phyloP scores from a whole-genome alignment of 2,113 vertebrate species.

The Oriolus oriolus region DNA sequence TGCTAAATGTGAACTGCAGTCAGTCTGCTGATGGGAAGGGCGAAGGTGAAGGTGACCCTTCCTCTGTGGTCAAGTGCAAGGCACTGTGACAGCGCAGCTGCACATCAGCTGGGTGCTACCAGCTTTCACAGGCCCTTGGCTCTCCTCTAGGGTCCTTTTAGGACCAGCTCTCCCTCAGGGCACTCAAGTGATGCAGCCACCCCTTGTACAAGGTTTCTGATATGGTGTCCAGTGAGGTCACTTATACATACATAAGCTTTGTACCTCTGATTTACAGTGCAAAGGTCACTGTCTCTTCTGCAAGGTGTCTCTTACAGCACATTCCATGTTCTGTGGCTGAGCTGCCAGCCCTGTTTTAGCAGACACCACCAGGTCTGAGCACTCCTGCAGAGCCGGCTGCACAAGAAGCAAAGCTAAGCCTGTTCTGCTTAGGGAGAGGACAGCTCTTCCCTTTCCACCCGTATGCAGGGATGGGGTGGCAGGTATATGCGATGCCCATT shows the following conservation, averaged over 20 bases:
- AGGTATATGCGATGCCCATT: fast-evolving
- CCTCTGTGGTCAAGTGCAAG: neutral
- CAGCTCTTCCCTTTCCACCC: neutral
- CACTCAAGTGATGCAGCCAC: fast-evolving
- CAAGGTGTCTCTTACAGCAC: neutral
- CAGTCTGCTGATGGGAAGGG: neutral
- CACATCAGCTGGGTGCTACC: neutral
- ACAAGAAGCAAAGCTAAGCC: neutral
- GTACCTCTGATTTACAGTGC: neutral
- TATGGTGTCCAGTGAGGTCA: fast-evolving
- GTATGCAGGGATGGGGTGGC: neutral
- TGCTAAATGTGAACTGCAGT: neutral
- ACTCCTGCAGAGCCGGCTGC: neutral
- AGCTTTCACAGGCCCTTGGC: neutral
- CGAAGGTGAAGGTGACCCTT: neutral
- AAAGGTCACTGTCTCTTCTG: neutral
- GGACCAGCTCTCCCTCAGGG: neutral
- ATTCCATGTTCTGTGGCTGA: neutral
- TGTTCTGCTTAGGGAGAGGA: neutral
- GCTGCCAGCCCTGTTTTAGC: neutral
- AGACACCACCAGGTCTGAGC: neutral
- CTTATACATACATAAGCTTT: neutral
- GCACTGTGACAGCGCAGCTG: fast-evolving
- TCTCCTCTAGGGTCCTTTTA: neutral
- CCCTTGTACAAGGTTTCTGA: neutral